Evolutionary conservation across 2,797 vertebrate genomes (phyloP).

Genomic region (Knipowitschia caucasica): DNA sequence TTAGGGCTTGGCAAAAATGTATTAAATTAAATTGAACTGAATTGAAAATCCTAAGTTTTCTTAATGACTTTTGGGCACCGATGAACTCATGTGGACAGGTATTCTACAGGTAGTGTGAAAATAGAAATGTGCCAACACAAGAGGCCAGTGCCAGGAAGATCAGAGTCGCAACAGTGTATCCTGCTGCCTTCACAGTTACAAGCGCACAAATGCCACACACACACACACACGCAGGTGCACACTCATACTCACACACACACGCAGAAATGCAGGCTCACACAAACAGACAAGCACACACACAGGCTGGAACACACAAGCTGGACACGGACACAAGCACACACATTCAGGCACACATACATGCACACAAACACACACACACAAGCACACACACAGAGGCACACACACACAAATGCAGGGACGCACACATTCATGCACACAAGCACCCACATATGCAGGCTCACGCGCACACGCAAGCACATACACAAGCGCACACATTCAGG

Average conservation of each 20-base stretch:
- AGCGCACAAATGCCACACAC: conserved; percentile 2
- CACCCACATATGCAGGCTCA: conserved; percentile 4
- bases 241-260: conserved; percentile 27
- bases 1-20: too few species aligned
- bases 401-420: too few species aligned
- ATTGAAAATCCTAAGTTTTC: neutral
- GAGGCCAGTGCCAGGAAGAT: conserved; percentile 67
- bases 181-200: conserved; percentile 7
- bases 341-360: conserved; percentile 29
- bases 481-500: conserved; percentile 31
- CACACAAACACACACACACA: neutral
- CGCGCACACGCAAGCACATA: conserved; percentile 25
- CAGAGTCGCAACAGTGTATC: conserved; percentile 63
- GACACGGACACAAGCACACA: conserved; percentile 24
- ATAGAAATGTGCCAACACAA: conserved; percentile 62
- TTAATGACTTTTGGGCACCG: conserved; percentile 20
- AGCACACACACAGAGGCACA: conserved; percentile 24
- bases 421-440: neutral
- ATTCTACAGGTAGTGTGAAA: conserved; percentile 69
- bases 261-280: too few species aligned
- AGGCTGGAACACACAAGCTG: neutral
- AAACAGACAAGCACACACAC: too few species aligned
- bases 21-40: too few species aligned
- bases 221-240: conserved; percentile 5
- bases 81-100: conserved; percentile 62